Base-by-base conservation (phyloP, 2,888 invertebrate genomes). In the Rhyacophila evoluta region DNA sequence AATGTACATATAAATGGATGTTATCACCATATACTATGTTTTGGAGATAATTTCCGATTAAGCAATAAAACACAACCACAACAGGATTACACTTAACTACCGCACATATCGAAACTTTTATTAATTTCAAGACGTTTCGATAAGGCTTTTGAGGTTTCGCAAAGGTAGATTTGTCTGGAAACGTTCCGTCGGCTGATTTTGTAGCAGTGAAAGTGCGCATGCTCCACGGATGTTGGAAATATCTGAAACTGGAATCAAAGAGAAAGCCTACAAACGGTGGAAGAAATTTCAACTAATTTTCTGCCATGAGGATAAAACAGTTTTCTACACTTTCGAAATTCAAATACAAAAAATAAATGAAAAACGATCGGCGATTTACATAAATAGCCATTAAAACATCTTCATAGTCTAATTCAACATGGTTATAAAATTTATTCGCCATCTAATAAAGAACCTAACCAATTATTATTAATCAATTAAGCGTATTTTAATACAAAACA, bases 121-220 rank as follows among this genome's bases (percentile, higher is more conserved):
- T 55, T 10, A 8, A 19, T 55, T 55, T 55, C 19, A 19, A 55
- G 41, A 6, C 69, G 33, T 29, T 33, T 28, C 12, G 28, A 69
- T 69, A 69, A 55, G 19, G 15, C 69, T 12, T 69, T 29, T 29
- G 69, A 69, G 69, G 69, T 11, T 69, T 69, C 33, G 8, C 69
- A 33, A 33, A 69, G 33, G 19, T 37, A 69, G 38, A 77, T 12
- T 27, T 68, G 37, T 36, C 71, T 72, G 71, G 78, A 79, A 75
- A 75, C 72, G 78, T 67, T 33, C 71, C 41, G 69, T 69, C 41
- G 39, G 77, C 37, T 77, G 77, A 33, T 55, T 72, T 72, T 37
- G 67, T 55, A 72, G 29, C 72, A 72, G 77, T 81, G 77, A 76
- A 37, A 19, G 37, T 69, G 75, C 81, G 81, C 81, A 81, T 77